phyloP scores from a whole-genome alignment of 2,113 vertebrate species.

The Melanotaenia duboulayi region DNA sequence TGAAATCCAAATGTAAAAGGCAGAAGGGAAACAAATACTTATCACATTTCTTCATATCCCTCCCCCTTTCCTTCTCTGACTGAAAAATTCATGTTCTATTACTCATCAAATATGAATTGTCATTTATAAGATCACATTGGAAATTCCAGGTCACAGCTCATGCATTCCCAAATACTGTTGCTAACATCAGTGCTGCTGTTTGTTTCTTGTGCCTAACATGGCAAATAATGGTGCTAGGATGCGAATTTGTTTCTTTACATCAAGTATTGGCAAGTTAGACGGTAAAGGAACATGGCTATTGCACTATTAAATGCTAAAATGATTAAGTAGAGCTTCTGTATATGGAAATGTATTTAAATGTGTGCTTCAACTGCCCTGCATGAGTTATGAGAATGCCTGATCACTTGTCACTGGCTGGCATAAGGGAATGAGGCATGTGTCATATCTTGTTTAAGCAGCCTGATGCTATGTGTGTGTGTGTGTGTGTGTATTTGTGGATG shows the following conservation, averaged over 20 bases:
- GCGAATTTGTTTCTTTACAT: constrained; percentile 17
- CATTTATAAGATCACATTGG: constrained; percentile 73
- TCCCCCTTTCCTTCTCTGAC: constrained; percentile 10
- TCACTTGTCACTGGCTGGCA: constrained; percentile 64
- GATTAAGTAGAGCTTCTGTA: constrained; percentile 34
- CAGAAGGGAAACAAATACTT: constrained; percentile 38
- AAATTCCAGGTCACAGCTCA: constrained; percentile 66
- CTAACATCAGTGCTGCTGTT: constrained; percentile 6
- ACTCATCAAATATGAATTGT: constrained; percentile 75
- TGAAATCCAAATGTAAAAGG: constrained; percentile 37
- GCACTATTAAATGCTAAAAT: constrained; percentile 36
- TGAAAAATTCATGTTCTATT: constrained; percentile 73
- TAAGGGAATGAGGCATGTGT: constrained; percentile 70
- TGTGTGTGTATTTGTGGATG: constrained; percentile 41
- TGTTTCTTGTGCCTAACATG: constrained; percentile 15
- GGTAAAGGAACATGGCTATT: constrained; percentile 12
- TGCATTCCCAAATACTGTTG: constrained; percentile 39
- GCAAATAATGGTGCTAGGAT: constrained; percentile 9
- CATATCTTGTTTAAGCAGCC: constrained; percentile 69
- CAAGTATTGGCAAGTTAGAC: constrained; percentile 1
- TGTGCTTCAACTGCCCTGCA: constrained; percentile 40
- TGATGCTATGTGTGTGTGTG: constrained; percentile 36
- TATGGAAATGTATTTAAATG: constrained; percentile 52
- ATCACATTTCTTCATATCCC: constrained; percentile 3
- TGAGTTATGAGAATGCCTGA: constrained; percentile 64